phyloP scores from a whole-genome alignment of 2,797 vertebrate genomes.

The Tenualosa ilisha region DNA sequence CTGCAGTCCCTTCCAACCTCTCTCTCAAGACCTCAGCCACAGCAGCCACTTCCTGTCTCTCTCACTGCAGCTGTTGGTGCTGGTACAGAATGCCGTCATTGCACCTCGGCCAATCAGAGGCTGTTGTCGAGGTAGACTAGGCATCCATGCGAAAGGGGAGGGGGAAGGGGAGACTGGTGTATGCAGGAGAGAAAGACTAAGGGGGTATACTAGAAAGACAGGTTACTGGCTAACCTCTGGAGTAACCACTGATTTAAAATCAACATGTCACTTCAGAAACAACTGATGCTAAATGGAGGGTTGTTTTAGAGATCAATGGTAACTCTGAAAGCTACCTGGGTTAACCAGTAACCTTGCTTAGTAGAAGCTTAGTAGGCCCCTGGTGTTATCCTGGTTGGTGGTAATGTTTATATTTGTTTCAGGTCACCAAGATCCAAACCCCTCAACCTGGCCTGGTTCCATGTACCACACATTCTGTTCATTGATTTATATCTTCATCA shows the following conservation, averaged over 20 bases:
- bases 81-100: conserved; percentile 39
- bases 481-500: not conserved
- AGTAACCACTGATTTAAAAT: too few species aligned
- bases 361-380: not conserved
- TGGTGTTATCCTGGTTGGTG: not conserved
- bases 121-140: conserved; percentile 56
- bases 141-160: not conserved
- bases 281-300: too few species aligned
- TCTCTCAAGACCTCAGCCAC: not conserved
- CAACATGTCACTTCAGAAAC: too few species aligned
- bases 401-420: conserved; percentile 9
- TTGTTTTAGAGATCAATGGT: too few species aligned
- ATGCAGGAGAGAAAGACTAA: not conserved
- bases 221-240: too few species aligned
- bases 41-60: conserved; percentile 18
- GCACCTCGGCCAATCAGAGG: conserved; percentile 44
- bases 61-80: conserved; percentile 41
- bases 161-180: not conserved
- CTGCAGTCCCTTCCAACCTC: not conserved
- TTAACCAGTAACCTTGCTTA: too few species aligned
- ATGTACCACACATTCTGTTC: not conserved
- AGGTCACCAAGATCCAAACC: conserved; percentile 1
- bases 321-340: too few species aligned
- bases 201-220: too few species aligned
- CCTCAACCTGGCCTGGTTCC: not conserved